Base-by-base conservation (phyloP, 2,113 vertebrate genomes). In the Hippocampus zosterae region DNA sequence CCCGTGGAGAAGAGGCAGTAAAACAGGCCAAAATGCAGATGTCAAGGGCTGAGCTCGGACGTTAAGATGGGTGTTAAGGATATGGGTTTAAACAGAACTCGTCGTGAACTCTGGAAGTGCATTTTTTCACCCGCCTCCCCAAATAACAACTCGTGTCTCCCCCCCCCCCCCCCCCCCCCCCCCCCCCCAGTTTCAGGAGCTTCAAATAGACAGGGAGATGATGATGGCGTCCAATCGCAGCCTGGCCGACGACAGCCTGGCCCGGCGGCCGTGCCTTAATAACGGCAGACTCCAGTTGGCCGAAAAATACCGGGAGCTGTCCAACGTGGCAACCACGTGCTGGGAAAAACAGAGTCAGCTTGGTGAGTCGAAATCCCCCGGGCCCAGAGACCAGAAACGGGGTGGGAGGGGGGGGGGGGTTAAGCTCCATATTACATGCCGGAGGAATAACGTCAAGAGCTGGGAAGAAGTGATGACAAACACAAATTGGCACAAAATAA, bases 281-380 rank as follows among this genome's bases (percentile, higher is more conserved):
- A 95, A 94, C 2, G 93, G 95, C 75, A 96, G 96, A 83, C 92
- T 94, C 62, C 93, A 93, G 42, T 88, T 99, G 80, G 95, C 95
- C 72, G 94, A 95, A 81, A 99, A 98, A 81, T 99, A 98, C 85
- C 89, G 92, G 85, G 93, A 97, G 79, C 91, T 99, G 76, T 93
- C 85, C 65, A 93, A 94, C 87, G 90, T 96, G 76, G 87, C 90
- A 0, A 90, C 93, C 69, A 83, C 88, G 0, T 99, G 94, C 59
- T 91, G 93, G 50, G 94, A 96, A 78, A 99, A 98, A 73, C 94
- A 93, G 89, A 93, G 93, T 86, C 92, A 91, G 68, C 87, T 96
- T 59, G 94, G 95, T 96, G 84, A 95, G 95, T 90, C 72, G 57
- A 75, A n/a, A 37, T 6, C 42, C 48, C 68, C 65, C 23, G 4